Base-by-base conservation (phyloP, 1,140 invertebrate species). In the Dendrolimus kikuchii region DNA sequence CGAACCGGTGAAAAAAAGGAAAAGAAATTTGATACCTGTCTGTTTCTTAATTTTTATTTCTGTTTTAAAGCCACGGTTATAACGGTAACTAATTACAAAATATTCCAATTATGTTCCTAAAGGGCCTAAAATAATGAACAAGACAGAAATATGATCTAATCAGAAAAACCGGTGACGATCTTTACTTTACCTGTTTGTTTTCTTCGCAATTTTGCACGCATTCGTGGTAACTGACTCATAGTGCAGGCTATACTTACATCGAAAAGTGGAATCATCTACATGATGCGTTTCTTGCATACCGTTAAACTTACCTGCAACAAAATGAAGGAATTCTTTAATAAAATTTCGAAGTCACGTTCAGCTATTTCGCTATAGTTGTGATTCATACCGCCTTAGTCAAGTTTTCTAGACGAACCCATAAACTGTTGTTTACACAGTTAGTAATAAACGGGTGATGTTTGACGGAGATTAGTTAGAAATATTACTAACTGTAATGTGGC, bases 321-420 rank as follows among this genome's bases (percentile, higher is more conserved):
- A 67, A 57, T 41, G 60, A 57, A 53, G 67, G 67, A 68, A 70
- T 64, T 64, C 59, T 62, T 61, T 53, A 60, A 66, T 73, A 71
- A 69, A 71, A 50, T 67, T 62, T 64, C 51, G 45, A 59, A 65
- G 68, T 62, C 53, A 59, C 59, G 9, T 40, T 45, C 49, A 47
- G 49, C 10, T 42, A 51, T 43, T 42, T 49, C 50, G 37, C 51
- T 54, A 52, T 58, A 48, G 38, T 44, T 64, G n/a, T 60, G 74
- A 77, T 53, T 75, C 72, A 77, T 61, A 51, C 23, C 23, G 40
- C 66, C 49, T 73, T 73, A 73, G 52, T 69, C 64, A 71, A 67
- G 58, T 68, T 68, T 68, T 58, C 23, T 23, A 23, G 23, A 52
- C 51, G 62, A 53, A 61, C 65, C 57, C 60, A 59, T 49, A 55